A percentile compares a stretch with the other conserved stretches of the same genome.
Conservation (phyloP, 2,113 vertebrate genomes). For the Percopsis transmontana region DNA sequence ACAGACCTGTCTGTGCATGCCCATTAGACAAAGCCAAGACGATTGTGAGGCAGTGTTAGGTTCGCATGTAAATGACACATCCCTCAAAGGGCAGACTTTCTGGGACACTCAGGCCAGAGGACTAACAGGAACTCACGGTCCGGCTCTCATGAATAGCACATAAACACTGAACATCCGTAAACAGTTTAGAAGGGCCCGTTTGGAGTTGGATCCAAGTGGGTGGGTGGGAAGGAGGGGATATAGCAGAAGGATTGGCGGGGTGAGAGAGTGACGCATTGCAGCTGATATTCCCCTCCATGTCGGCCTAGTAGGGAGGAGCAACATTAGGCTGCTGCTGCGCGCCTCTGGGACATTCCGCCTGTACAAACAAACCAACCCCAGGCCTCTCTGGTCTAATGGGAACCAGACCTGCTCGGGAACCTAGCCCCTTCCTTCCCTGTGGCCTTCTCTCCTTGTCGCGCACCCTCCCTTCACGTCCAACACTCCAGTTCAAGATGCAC, state of each 20-base stretch:
- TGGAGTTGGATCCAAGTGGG: conserved; percentile 68
- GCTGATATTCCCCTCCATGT: conserved; percentile 65
- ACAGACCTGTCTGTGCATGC: conserved; percentile 69
- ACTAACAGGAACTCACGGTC: conserved; percentile 37
- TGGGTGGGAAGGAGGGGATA: conserved; percentile 47
- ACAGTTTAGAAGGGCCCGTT: conserved; percentile 61
- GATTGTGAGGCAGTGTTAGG: conserved; percentile 51
- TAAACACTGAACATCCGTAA: conserved; percentile 76
- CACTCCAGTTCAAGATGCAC: conserved; percentile 69
- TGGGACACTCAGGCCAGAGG: conserved; percentile 38
- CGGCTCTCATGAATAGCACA: conserved; percentile 56
- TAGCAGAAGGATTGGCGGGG: conserved; percentile 20
- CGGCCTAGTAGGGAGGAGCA: conserved; percentile 62
- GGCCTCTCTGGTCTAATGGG: conserved; percentile 80
- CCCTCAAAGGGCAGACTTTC: conserved; percentile 41
- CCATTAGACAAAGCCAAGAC: conserved; percentile 37
- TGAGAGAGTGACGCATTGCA: conserved; percentile 56
- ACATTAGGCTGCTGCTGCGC: conserved; percentile 64
- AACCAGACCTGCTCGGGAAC: conserved; percentile 77
- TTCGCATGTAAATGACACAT: conserved; percentile 47
- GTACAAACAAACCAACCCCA: conserved; percentile 74
- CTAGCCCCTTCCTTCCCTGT: conserved; percentile 38
- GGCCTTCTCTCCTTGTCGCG: conserved; percentile 2
- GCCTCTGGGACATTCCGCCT: conserved; percentile 74
- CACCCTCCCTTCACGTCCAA: conserved; percentile 33